These are phyloP conservation scores for Syngnathoides biaculeatus DNA, from an alignment of 2,113 vertebrate species.

Conservation along the genomic window DNA sequence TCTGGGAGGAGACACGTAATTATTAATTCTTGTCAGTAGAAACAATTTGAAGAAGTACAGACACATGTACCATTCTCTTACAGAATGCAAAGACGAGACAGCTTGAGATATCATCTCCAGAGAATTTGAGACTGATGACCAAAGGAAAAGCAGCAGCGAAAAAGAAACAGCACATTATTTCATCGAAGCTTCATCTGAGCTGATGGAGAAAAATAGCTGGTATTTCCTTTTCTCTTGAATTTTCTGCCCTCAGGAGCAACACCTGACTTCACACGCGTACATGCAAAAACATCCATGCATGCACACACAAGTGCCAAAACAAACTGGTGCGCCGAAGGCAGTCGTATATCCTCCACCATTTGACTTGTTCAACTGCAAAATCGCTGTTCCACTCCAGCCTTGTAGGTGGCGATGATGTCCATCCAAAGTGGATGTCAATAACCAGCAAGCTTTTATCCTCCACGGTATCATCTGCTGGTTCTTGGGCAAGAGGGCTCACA, in stretches of 20 bases:
- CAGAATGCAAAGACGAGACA: conserved; percentile 26
- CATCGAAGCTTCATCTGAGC: conserved; percentile 39
- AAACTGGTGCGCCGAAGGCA: neutral
- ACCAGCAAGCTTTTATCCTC: too few relatives aligned
- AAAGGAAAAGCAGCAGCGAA: neutral
- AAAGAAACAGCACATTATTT: conserved; percentile 19
- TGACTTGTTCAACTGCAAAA: neutral
- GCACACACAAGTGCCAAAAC: neutral
- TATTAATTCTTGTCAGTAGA: conserved; percentile 47
- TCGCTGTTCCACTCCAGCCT: neutral
- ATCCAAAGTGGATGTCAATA: neutral
- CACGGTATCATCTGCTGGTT: too few relatives aligned
- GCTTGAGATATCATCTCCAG: conserved; percentile 22
- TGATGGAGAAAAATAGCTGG: conserved; percentile 41
- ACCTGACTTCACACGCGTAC: conserved; percentile 1
- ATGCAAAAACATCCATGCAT: conserved; percentile 6
- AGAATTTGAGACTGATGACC: neutral
- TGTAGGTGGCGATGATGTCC: neutral
- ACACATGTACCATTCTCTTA: conserved; percentile 42
- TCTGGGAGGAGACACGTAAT: too few relatives aligned
- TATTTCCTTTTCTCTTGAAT: conserved; percentile 62
- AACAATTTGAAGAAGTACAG: conserved; percentile 51
- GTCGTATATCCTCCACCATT: neutral
- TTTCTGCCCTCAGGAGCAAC: conserved; percentile 58
- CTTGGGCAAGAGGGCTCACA: neutral